Evolutionary conservation across 2,113 vertebrate genomes (phyloP).

Genomic region (Rhea americana): DNA sequence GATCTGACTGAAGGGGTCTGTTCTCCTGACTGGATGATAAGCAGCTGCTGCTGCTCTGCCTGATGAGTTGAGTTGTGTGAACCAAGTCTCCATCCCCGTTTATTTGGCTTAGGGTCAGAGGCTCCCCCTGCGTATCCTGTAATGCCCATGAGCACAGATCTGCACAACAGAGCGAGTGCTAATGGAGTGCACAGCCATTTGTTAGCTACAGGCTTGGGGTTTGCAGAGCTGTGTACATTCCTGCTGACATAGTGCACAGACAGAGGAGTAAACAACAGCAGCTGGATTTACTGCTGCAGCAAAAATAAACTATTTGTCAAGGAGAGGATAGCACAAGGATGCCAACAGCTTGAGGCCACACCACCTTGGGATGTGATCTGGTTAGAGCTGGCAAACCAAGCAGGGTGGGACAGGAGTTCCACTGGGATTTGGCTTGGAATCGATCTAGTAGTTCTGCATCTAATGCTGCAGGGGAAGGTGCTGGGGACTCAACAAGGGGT

Average conservation of each 20-base stretch:
- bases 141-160: neutral
- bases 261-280: constrained; percentile 44
- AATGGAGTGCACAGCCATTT: constrained; percentile 13
- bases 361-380: neutral
- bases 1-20: neutral
- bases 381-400: neutral
- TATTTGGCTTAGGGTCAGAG: neutral
- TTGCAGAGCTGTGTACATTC: neutral
- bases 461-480: neutral
- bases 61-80: neutral
- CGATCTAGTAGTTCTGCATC: neutral
- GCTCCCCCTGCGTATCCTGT: neutral
- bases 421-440: neutral
- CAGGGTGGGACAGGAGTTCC: neutral
- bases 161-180: neutral
- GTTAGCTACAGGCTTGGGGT: neutral
- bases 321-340: neutral
- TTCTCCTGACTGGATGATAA: accelerated
- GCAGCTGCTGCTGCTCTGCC: neutral
- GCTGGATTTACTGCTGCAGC: constrained; percentile 59
- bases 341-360: constrained; percentile 5
- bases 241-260: constrained; percentile 8
- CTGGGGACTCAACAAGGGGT: neutral
- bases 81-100: neutral
- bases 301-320: constrained; percentile 58